Evolutionary conservation across 2,113 vertebrate genomes (phyloP).

Genomic region (Cavia aperea): DNA sequence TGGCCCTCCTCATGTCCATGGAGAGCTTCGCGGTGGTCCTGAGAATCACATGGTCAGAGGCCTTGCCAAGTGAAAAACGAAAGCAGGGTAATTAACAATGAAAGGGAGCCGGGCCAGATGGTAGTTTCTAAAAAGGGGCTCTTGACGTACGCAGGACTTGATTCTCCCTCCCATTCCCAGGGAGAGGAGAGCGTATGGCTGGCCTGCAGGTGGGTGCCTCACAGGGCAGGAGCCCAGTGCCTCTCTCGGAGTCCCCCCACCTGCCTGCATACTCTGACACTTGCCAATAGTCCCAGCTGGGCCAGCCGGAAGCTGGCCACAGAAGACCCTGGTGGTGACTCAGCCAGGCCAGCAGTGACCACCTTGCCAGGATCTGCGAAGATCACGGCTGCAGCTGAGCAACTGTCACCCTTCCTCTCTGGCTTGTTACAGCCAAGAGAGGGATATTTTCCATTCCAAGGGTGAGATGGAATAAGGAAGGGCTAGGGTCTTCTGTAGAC

Average conservation of each 20-base stretch:
- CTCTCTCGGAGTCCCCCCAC: background rate
- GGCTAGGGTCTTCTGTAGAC: background rate
- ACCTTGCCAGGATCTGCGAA: background rate
- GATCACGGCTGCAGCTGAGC: background rate
- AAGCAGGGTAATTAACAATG: background rate
- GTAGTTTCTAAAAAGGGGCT: background rate
- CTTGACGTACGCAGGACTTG: background rate
- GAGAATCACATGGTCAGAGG: background rate
- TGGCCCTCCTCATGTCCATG: background rate
- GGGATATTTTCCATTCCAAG: background rate
- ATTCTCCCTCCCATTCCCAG: no score
- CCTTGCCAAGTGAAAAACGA: background rate
- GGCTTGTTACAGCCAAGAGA: background rate
- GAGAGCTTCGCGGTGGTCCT: background rate
- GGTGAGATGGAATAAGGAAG: background rate
- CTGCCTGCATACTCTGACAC: background rate
- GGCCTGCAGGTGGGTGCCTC: background rate
- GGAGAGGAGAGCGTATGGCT: background rate
- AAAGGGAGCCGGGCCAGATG: background rate
- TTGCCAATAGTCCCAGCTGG: background rate
- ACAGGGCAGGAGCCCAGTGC: background rate
- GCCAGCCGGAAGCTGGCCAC: background rate
- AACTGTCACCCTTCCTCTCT: background rate
- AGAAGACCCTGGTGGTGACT: background rate
- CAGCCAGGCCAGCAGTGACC: background rate